phyloP scores from a whole-genome alignment of 2,888 invertebrate species.

The Lysandra bellargus region DNA sequence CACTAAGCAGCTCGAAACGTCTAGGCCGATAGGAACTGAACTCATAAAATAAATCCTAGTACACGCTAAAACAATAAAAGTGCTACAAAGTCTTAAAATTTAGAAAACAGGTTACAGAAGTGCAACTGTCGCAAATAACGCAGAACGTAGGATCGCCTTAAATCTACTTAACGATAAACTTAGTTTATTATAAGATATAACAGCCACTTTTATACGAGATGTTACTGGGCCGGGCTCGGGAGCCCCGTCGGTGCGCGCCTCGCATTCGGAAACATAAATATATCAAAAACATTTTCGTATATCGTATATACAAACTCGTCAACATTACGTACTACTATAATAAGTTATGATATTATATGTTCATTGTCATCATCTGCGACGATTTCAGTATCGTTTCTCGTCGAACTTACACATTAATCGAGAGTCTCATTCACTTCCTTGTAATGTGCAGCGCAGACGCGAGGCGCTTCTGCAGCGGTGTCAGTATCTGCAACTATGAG shows the following conservation, averaged over 20 bases:
- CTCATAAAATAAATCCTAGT: slow-evolving; percentile 50
- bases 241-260: slow-evolving; percentile 37
- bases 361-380: slow-evolving; percentile 14
- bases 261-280: slow-evolving; percentile 32
- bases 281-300: slow-evolving; percentile 33
- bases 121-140: slow-evolving; percentile 48
- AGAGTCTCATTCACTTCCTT: slow-evolving; percentile 30
- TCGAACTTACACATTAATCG: slow-evolving; percentile 19
- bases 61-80: slow-evolving; percentile 52
- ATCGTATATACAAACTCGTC: slow-evolving; percentile 29
- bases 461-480: slow-evolving; percentile 61
- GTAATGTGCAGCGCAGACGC: slow-evolving; percentile 43
- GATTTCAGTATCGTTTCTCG: not conserved
- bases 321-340: slow-evolving; percentile 27
- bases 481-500: slow-evolving; percentile 68
- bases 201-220: slow-evolving; percentile 51
- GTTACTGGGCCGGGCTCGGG: slow-evolving; percentile 39
- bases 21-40: slow-evolving; percentile 79
- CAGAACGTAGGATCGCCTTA: slow-evolving; percentile 68
- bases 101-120: slow-evolving; percentile 46
- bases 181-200: slow-evolving; percentile 57
- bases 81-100: slow-evolving; percentile 52
- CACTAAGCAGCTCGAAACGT: slow-evolving; percentile 68
- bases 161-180: slow-evolving; percentile 59
- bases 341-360: slow-evolving; percentile 31